These are phyloP conservation scores for Microtus richardsoni DNA, from an alignment of 2,113 vertebrate genomes.

Conservation along the genomic window DNA sequence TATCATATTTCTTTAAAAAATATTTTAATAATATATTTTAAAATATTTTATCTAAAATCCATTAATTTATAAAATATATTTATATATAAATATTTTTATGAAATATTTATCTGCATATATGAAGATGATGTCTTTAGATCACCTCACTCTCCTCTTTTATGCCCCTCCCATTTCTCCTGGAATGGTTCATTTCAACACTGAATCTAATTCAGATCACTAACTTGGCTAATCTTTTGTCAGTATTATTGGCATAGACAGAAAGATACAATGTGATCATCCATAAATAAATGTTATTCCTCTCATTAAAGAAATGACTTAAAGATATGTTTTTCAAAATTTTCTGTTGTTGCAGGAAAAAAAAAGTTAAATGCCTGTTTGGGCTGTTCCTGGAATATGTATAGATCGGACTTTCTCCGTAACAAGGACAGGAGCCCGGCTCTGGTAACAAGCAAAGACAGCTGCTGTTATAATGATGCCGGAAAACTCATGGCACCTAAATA, in stretches of 20 bases:
- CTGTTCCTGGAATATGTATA: not conserved
- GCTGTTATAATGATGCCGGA: not conserved
- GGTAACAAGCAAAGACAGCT: not conserved
- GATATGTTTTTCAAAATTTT: constrained; percentile 58
- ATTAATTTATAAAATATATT: too few species aligned
- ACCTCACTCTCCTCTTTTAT: not conserved
- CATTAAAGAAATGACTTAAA: constrained; percentile 58
- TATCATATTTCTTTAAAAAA: not conserved
- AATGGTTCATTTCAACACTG: not conserved
- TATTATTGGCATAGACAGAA: constrained; percentile 20
- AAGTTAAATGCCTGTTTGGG: not conserved
- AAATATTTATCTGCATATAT: too few species aligned
- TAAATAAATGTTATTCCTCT: constrained; percentile 63
- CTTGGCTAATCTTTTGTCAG: constrained; percentile 47
- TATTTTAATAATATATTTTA: too few species aligned
- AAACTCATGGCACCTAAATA: not conserved
- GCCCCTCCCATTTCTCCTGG: not conserved
- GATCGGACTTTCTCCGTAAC: constrained; percentile 15
- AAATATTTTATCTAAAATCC: too few species aligned
- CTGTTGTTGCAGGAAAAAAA: constrained; percentile 12
- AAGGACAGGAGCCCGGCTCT: not conserved
- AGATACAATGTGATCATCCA: constrained; percentile 15
- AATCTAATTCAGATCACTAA: constrained; percentile 42
- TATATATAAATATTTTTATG: too few species aligned
- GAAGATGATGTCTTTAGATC: not conserved